Base-by-base conservation (phyloP, 2,113 vertebrate species). In the Xiphophorus hellerii region DNA sequence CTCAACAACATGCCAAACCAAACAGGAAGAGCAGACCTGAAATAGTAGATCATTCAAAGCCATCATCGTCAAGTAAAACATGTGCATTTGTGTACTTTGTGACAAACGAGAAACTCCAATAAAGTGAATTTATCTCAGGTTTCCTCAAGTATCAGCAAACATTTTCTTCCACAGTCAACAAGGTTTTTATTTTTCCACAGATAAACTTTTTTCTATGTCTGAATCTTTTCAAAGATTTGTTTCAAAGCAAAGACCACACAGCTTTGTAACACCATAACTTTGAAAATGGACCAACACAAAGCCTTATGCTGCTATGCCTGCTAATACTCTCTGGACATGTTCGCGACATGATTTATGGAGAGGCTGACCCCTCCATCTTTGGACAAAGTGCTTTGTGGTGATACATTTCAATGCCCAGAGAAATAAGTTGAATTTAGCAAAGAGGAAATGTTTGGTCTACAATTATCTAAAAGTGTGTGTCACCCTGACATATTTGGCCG, bases 21-120 rank as follows among this genome's bases (percentile, higher is more conserved):
- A 90, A 93, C 87, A 91, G 62, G 79, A 86, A 75, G 66, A 75
- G 69, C 29, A 84, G 82, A 83, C 70, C 78, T 89, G 79, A 89
- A 93, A 92, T 83, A 86, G 84, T 42, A 73, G 72, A 83, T 86
- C 67, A 82, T 83, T 83, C 76, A 66, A 42, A 73, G 76, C 48
- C 17, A 81, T 78, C 81, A 35, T 84, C 64, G 69, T 75, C 71
- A 72, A 79, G 66, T 64, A 74, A 33, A 78, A 66, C 31, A 78
- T 48, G 68, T 79, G 73, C 37, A 51, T 44, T 14, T 71, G 62
- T 65, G 33, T 10, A 64, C 86, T 74, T 71, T 27, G 44, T 54
- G 66, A 3, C 33, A 15, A 10, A 73, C 54, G n/a, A 78, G 51
- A 25, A 75, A 58, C 54, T 25, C 8, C 35, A 66, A 62, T 74